A percentile compares a stretch with the other conserved stretches of the same genome.
These are phyloP conservation scores for Ataeniobius toweri DNA, from an alignment of 2,797 vertebrate species.

Conservation along the genomic window DNA sequence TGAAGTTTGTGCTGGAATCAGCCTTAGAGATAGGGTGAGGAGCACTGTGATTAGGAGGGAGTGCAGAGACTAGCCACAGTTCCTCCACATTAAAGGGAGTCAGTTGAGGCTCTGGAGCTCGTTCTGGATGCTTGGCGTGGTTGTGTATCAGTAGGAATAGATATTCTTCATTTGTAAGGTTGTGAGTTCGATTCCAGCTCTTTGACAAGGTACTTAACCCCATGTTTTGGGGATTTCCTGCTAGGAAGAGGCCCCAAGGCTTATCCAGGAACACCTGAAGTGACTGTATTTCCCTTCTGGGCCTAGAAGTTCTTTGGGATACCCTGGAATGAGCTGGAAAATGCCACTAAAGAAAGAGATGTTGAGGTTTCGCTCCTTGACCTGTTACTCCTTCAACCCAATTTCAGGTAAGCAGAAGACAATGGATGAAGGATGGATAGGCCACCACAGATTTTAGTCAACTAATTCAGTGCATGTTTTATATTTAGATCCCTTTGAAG, in stretches of 20 bases:
- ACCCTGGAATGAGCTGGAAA: background rate
- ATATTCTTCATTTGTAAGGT: background rate
- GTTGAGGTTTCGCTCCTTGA: too few relatives aligned
- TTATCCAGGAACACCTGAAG: background rate
- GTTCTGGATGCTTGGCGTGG: background rate
- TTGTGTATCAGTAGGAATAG: background rate
- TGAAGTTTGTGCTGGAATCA: background rate
- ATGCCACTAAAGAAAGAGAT: background rate
- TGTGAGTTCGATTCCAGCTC: background rate
- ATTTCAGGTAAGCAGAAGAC: background rate
- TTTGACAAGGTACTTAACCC: background rate
- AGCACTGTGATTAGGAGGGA: background rate
- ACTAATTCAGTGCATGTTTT: slow-evolving; percentile 2
- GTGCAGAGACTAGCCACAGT: background rate
- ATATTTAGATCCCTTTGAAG: slow-evolving; percentile 40
- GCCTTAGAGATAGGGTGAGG: background rate
- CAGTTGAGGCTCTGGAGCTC: background rate
- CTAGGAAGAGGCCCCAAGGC: background rate
- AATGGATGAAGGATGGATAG: background rate
- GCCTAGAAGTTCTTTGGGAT: background rate
- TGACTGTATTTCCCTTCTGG: background rate
- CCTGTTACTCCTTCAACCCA: background rate
- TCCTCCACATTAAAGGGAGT: background rate
- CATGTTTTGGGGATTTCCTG: background rate
- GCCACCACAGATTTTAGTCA: background rate